Base-by-base conservation (phyloP, 2,888 invertebrate species). In the Ditylenchus weischeri region DNA sequence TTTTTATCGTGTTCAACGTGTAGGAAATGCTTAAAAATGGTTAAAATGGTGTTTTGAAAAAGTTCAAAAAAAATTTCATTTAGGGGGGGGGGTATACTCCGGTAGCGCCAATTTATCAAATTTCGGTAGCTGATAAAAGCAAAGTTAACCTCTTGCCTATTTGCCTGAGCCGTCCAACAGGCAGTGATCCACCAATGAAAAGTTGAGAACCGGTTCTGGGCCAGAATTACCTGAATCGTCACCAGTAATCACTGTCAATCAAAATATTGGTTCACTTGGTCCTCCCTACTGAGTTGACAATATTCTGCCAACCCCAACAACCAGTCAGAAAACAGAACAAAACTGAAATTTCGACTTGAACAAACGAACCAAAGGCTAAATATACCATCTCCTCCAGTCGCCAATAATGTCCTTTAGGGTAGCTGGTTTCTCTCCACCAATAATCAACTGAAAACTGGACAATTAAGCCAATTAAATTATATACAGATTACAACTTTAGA, bases 291-390 rank as follows among this genome's bases (percentile, higher is more conserved):
- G 23, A 54, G 10, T 59, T 21, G 13, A 59, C 36, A 11, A 38
- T 65, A 59, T 38, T 64, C 64, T 7, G 57, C 36, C 13, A 57
- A 65, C 5, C 29, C 21, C 21, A 29, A 35, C n/a, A 60, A 29
- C 64, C 64, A 64, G 58, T 64, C 64, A 36, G 64, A 64, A 35
- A 29, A 64, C 8, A 64, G 61, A 21, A 64, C 64, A 54, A 64
- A 64, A 43, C 43, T 43, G 8, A 29, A 15, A 43, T 43, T 43
- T 13, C 2, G 15, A 43, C 5, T 15, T 43, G 8, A 43, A 43
- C 8, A 10, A 15, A 6, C 8, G 1, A 43, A 43, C 11, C 15
- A 43, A 43, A 43, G 15, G 43, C 8, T 8, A 43, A 6, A 8
- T 15, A 3, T 13, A 43, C 19, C 64, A 64, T 60, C 64, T 59